These are phyloP conservation scores for Charina bottae DNA, from an alignment of 2,113 vertebrate genomes.

Conservation along the genomic window DNA sequence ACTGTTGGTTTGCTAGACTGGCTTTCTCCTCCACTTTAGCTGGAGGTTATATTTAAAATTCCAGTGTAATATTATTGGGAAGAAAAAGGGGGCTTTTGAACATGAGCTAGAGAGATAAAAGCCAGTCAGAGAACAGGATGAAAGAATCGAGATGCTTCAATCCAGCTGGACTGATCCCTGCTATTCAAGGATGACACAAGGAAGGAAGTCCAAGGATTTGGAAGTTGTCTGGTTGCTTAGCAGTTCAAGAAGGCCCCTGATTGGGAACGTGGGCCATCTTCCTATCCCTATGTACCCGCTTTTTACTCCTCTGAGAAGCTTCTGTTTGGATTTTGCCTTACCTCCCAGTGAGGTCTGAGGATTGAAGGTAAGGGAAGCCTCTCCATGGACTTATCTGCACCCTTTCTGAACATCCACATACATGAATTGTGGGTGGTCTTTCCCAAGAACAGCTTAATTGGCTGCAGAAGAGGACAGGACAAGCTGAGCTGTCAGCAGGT, in stretches of 20 bases:
- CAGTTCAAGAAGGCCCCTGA: background rate
- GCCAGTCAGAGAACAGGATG: background rate
- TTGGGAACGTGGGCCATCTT: background rate
- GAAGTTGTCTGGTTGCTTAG: background rate
- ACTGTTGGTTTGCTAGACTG: background rate
- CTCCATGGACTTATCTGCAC: no score
- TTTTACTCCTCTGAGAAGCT: no score
- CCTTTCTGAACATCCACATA: no score
- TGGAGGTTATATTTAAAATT: background rate
- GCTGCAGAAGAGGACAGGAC: no score
- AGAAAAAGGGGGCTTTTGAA: background rate
- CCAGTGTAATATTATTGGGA: background rate
- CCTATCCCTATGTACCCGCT: no score
- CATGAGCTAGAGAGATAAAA: background rate
- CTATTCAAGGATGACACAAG: background rate
- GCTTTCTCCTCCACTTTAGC: no score
- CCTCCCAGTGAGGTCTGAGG: no score
- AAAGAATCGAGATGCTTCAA: background rate
- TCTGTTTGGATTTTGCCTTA: no score
- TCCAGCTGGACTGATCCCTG: background rate
- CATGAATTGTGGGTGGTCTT: no score
- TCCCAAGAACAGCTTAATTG: no score
- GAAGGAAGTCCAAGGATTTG: background rate
- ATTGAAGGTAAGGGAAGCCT: no score
- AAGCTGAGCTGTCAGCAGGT: background rate